Conservation (phyloP, 2,888 invertebrate genomes). For the Melipona bicolor region DNA sequence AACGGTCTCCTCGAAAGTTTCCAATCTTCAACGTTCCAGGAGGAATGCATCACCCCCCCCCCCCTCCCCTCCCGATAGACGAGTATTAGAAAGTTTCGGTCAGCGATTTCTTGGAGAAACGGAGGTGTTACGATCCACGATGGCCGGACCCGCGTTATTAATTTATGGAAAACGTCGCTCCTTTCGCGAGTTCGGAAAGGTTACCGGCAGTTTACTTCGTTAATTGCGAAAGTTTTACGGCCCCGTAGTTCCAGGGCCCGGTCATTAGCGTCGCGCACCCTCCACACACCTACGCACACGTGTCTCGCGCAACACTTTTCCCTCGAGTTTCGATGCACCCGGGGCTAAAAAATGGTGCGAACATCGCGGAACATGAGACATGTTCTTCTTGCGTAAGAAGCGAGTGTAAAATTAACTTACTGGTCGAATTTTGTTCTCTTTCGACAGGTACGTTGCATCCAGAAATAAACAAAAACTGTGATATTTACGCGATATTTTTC, state of each 20-base stretch:
- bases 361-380: neutral
- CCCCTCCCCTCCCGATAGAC: neutral
- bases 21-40: neutral
- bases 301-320: neutral
- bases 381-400: neutral
- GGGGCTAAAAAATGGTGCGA: neutral
- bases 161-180: conserved; percentile 57
- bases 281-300: conserved; percentile 8
- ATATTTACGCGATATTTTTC: neutral
- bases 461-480: neutral
- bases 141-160: conserved; percentile 44
- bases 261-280: conserved; percentile 42
- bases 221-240: conserved; percentile 65
- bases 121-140: conserved; percentile 11
- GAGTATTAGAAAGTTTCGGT: conserved; percentile 15
- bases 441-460: neutral
- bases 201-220: conserved; percentile 65
- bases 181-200: conserved; percentile 42
- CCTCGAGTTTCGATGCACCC: neutral
- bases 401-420: neutral
- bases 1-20: neutral
- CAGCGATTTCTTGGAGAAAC: neutral
- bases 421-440: neutral
- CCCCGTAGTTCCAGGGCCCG: neutral
- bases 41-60: neutral